These are phyloP conservation scores for Diarsia rubi DNA, from an alignment of 2,888 invertebrate genomes.

Conservation along the genomic window DNA sequence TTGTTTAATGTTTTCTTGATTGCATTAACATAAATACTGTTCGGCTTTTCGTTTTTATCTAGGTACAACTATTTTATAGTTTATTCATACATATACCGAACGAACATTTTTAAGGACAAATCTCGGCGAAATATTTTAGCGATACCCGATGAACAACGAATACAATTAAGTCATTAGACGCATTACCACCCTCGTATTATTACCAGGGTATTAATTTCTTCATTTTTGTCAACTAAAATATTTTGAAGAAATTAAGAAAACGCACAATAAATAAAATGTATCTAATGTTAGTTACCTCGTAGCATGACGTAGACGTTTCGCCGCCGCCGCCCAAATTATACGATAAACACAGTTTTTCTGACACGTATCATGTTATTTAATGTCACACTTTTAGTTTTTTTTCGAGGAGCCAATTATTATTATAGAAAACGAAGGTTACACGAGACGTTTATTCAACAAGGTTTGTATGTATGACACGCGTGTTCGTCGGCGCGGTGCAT, in stretches of 20 bases:
- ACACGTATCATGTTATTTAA: slow-evolving; percentile 85
- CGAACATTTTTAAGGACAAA: slow-evolving; percentile 1
- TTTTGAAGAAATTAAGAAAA: slow-evolving; percentile 26
- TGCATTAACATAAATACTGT: slow-evolving; percentile 22
- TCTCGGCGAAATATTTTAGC: slow-evolving; percentile 2
- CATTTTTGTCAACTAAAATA: slow-evolving; percentile 28
- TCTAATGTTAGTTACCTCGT: slow-evolving; percentile 80
- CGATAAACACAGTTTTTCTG: slow-evolving; percentile 82
- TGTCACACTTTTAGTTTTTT: slow-evolving; percentile 78
- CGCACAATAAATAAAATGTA: slow-evolving; percentile 37
- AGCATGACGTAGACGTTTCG: slow-evolving; percentile 85
- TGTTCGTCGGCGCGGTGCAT: slow-evolving; percentile 58
- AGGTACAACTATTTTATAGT: neutral
- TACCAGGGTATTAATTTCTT: slow-evolving; percentile 30
- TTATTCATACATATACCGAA: slow-evolving; percentile 8
- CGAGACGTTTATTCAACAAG: slow-evolving; percentile 57
- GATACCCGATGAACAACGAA: slow-evolving; percentile 48
- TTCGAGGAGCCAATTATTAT: slow-evolving; percentile 66
- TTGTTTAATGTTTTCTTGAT: slow-evolving; percentile 18
- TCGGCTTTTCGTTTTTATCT: neutral
- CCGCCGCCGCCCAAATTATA: slow-evolving; percentile 83
- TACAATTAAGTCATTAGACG: slow-evolving; percentile 61
- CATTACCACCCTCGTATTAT: slow-evolving; percentile 46
- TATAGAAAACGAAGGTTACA: slow-evolving; percentile 59
- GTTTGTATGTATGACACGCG: slow-evolving; percentile 52